phyloP scores from a whole-genome alignment of 2,888 invertebrate species.

The Parnassius smintheus region DNA sequence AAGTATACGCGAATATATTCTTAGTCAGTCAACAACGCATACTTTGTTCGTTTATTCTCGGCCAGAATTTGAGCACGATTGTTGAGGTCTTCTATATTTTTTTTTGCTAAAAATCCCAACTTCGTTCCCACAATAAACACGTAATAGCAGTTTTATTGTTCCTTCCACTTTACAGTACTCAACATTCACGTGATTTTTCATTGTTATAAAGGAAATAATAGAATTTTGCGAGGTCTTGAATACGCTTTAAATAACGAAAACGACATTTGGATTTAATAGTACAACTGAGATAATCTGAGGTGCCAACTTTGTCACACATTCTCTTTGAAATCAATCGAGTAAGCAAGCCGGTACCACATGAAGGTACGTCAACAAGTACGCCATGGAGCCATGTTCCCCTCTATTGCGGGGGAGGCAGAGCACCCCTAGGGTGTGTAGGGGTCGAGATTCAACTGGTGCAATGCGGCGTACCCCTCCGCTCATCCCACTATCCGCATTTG shows the following conservation, averaged over 20 bases:
- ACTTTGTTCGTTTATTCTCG: slow-evolving; percentile 6
- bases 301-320: neutral
- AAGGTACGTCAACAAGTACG: slow-evolving; percentile 69
- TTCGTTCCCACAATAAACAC: slow-evolving; percentile 16
- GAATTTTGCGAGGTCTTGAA: neutral
- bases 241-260: neutral
- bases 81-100: slow-evolving; percentile 1
- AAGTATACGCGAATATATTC: neutral
- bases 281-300: neutral
- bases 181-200: slow-evolving; percentile 14
- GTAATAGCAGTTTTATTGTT: slow-evolving; percentile 25
- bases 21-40: slow-evolving; percentile 1
- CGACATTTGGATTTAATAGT: neutral
- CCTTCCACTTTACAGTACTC: slow-evolving; percentile 6
- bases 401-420: slow-evolving; percentile 32
- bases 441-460: slow-evolving; percentile 80
- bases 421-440: slow-evolving; percentile 41
- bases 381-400: slow-evolving; percentile 34
- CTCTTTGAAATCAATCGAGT: slow-evolving; percentile 35
- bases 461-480: slow-evolving; percentile 68
- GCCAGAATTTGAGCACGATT: slow-evolving; percentile 4
- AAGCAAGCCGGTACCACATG: slow-evolving; percentile 43
- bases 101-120: slow-evolving; percentile 10
- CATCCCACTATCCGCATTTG: slow-evolving; percentile 56
- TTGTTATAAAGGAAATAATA: slow-evolving; percentile 7